These are phyloP conservation scores for Acronicta aceris DNA, from an alignment of 2,888 invertebrate species.

Conservation along the genomic window DNA sequence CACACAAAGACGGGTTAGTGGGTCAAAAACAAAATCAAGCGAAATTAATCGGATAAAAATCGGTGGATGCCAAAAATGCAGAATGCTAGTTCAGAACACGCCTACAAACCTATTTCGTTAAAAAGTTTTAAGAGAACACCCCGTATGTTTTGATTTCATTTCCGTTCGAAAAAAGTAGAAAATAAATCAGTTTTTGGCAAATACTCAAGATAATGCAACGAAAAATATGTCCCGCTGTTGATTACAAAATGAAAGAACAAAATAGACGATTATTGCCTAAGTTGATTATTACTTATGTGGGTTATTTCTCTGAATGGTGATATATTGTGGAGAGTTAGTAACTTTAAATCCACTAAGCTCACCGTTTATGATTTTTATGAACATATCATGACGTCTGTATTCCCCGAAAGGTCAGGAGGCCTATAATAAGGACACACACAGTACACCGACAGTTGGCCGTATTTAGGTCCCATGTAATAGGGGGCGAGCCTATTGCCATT, in stretches of 20 bases:
- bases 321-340: no score
- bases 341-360: no score
- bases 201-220: constrained; percentile 41
- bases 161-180: constrained; percentile 23
- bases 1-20: no score
- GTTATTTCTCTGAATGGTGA: no score
- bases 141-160: constrained; percentile 7
- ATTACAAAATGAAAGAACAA: constrained; percentile 35
- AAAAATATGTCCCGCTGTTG: constrained; percentile 30
- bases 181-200: constrained; percentile 49
- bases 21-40: constrained; percentile 1
- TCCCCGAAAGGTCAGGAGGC: no score
- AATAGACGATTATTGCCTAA: constrained; percentile 12
- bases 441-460: no score
- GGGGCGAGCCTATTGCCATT: no score
- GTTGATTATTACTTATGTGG: not conserved
- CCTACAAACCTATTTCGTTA: constrained; percentile 20
- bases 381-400: no score
- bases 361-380: no score
- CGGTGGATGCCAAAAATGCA: constrained; percentile 22
- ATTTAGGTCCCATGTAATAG: no score
- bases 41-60: constrained; percentile 19
- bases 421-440: no score
- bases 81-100: constrained; percentile 17
- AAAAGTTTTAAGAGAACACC: constrained; percentile 5